A percentile compares a stretch with the other conserved stretches of the same genome.
phyloP scores from a whole-genome alignment of 2,113 vertebrate genomes.

The Chamaetylas fuelleborni region DNA sequence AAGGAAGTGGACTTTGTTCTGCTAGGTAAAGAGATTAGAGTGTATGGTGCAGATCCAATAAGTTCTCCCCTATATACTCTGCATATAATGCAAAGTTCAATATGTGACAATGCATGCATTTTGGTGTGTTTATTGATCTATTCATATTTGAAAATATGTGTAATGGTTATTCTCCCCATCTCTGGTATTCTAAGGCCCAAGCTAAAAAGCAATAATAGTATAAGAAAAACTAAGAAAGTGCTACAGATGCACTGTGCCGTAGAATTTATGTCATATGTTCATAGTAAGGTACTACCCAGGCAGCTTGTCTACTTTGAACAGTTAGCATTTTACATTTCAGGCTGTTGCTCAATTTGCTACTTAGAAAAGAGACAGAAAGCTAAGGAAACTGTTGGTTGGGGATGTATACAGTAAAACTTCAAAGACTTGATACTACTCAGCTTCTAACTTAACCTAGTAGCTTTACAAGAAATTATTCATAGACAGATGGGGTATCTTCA shows the following conservation, averaged over 20 bases:
- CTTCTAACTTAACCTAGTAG: background rate
- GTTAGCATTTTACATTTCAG: background rate
- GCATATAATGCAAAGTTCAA: background rate
- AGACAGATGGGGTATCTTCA: background rate
- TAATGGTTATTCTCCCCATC: background rate
- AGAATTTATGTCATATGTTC: background rate
- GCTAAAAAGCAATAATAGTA: background rate
- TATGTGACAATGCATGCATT: background rate
- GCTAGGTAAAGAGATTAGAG: background rate
- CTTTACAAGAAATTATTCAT: background rate
- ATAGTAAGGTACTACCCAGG: background rate
- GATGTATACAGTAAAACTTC: background rate
- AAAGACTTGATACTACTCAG: background rate
- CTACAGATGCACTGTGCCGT: background rate
- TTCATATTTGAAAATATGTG: background rate
- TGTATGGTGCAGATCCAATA: background rate
- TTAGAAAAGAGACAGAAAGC: background rate
- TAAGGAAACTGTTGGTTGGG: background rate
- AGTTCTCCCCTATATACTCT: background rate
- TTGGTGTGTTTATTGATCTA: background rate
- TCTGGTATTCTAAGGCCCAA: background rate
- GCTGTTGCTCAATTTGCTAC: background rate
- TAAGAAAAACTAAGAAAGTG: background rate
- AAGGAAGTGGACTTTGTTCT: conserved; percentile 14
- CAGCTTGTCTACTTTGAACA: background rate